phyloP scores from a whole-genome alignment of 2,888 invertebrate genomes.

The Acheta domesticus region DNA sequence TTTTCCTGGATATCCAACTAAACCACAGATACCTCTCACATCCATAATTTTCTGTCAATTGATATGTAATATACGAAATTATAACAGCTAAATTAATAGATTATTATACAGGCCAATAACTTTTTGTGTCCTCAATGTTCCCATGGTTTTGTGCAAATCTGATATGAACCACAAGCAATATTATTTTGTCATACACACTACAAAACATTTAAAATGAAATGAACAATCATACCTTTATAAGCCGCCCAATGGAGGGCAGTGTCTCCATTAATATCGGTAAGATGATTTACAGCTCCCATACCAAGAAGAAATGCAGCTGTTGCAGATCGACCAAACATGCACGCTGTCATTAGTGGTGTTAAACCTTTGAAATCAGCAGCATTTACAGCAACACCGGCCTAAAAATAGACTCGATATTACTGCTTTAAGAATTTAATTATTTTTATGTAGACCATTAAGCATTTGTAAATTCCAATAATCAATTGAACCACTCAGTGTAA shows the following conservation, averaged over 20 bases:
- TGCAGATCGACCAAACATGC: conserved; percentile 89
- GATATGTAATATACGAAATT: too few relatives aligned
- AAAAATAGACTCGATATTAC: conserved; percentile 39
- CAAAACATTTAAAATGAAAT: background rate
- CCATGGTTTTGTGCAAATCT: background rate
- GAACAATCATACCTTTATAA: conserved; percentile 64
- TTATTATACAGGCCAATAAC: too few relatives aligned
- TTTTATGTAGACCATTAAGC: too few relatives aligned
- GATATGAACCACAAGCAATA: too few relatives aligned
- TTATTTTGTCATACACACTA: too few relatives aligned
- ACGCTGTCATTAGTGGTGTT: conserved; percentile 87
- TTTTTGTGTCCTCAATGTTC: background rate
- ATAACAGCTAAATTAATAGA: too few relatives aligned
- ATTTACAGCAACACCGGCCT: conserved; percentile 85
- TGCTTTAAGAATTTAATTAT: too few relatives aligned
- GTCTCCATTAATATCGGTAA: conserved; percentile 89
- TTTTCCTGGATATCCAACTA: too few relatives aligned
- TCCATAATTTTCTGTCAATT: too few relatives aligned
- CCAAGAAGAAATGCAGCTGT: conserved; percentile 87
- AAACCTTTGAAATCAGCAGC: conserved; percentile 84
- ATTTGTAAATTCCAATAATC: too few relatives aligned
- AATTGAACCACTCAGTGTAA: too few relatives aligned
- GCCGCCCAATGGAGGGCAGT: conserved; percentile 93
- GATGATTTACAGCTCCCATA: conserved; percentile 80
- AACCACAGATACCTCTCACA: too few relatives aligned